These are phyloP conservation scores for Lucilia sericata DNA, from an alignment of 1,140 invertebrate genomes.

Conservation along the genomic window DNA sequence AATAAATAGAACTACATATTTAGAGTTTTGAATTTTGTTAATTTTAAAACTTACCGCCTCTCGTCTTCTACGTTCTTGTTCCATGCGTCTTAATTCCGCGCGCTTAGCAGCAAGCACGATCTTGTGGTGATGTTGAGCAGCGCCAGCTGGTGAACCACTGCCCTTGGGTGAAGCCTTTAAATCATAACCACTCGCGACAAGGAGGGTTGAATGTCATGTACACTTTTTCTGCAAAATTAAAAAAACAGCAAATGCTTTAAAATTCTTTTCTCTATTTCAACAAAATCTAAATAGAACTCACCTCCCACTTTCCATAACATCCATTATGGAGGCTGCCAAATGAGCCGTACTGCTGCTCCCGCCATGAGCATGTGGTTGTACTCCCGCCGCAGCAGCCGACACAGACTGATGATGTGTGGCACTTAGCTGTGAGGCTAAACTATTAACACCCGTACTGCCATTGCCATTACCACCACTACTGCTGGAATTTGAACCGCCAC, in stretches of 20 bases:
- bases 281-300: slow-evolving; percentile 45
- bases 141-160: slow-evolving; percentile 68
- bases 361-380: slow-evolving; percentile 46
- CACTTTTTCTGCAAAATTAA: slow-evolving; percentile 69
- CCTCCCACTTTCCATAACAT: slow-evolving; percentile 65
- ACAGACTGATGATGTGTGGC: slow-evolving; percentile 45
- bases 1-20: too few species aligned
- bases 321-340: slow-evolving; percentile 52
- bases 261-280: too few species aligned
- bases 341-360: slow-evolving; percentile 40
- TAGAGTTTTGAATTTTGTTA: neutral
- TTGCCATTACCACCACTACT: slow-evolving; percentile 48
- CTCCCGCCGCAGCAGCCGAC: slow-evolving; percentile 48
- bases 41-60: slow-evolving; percentile 82
- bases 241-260: neutral
- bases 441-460: slow-evolving; percentile 49
- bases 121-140: slow-evolving; percentile 73
- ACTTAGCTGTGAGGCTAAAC: slow-evolving; percentile 39
- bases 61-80: slow-evolving; percentile 89
- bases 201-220: slow-evolving; percentile 62
- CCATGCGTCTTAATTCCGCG: slow-evolving; percentile 82
- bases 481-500: slow-evolving; percentile 2
- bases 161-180: slow-evolving; percentile 70
- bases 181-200: slow-evolving; percentile 69
- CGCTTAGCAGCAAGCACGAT: slow-evolving; percentile 79